phyloP scores from a whole-genome alignment of 2,888 invertebrate genomes.

The Unio pictorum region DNA sequence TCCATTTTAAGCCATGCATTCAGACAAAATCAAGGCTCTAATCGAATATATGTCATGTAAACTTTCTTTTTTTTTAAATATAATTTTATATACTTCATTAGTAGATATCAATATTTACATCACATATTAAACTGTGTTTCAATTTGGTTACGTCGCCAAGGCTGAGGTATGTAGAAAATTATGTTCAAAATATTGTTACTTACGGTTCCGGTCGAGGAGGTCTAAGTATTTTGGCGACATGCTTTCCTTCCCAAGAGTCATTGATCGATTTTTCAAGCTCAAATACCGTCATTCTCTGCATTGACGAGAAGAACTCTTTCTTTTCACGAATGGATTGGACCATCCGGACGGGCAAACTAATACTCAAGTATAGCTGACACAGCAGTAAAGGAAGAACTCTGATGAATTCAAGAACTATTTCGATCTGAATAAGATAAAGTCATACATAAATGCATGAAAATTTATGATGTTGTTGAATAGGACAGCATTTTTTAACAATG shows the following conservation, averaged over 20 bases:
- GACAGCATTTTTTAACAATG: no score
- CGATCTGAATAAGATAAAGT: conserved; percentile 6
- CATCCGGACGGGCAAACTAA: conserved; percentile 38
- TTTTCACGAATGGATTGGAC: conserved; percentile 17
- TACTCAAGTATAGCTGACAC: conserved; percentile 37
- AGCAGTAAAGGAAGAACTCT: conserved; percentile 29
- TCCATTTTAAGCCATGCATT: no score
- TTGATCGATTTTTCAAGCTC: conserved; percentile 29
- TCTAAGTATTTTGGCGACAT: conserved; percentile 32
- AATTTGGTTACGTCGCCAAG: no score
- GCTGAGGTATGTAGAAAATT: background rate
- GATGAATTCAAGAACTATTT: conserved; percentile 7
- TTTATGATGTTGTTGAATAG: no score
- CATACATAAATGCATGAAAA: no score
- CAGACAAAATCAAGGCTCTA: no score
- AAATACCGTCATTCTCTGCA: conserved; percentile 14
- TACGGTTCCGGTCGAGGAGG: conserved; percentile 17
- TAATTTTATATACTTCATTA: no score
- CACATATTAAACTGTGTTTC: no score
- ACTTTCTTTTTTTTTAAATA: no score
- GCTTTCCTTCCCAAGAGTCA: conserved; percentile 33
- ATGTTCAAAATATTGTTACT: conserved; percentile 4
- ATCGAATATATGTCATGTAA: no score
- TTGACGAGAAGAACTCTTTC: conserved; percentile 17
- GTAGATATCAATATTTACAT: no score